Evolutionary conservation across 2,113 vertebrate species (phyloP).

Genomic region (Alligator sinensis): DNA sequence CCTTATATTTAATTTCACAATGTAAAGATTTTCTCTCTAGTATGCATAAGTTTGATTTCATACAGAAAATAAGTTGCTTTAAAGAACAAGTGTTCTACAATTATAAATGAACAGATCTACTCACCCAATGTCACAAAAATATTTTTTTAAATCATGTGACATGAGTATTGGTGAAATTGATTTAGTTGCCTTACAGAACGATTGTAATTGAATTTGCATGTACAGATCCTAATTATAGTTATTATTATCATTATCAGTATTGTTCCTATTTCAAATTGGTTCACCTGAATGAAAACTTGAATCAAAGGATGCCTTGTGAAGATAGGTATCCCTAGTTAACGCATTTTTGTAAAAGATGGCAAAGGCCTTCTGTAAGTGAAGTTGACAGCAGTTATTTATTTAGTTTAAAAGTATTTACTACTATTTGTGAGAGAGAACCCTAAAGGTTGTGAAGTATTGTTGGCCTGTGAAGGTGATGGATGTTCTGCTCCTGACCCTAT

Average conservation of each 20-base stretch:
- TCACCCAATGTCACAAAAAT: slow-evolving; percentile 41
- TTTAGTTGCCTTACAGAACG: slow-evolving; percentile 31
- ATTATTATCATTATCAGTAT: not conserved
- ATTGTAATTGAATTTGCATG: slow-evolving; percentile 6
- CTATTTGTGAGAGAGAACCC: slow-evolving; percentile 82
- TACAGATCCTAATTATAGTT: not conserved
- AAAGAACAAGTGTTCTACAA: not conserved
- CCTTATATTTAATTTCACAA: slow-evolving; percentile 41
- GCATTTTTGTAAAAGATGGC: slow-evolving; percentile 76
- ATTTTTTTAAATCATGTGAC: slow-evolving; percentile 44
- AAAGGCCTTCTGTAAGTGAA: slow-evolving; percentile 81
- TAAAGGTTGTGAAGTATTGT: slow-evolving; percentile 86
- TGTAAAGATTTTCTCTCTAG: not conserved
- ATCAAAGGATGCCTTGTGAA: not conserved
- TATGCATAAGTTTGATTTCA: slow-evolving; percentile 5
- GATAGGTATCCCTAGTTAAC: slow-evolving; percentile 55
- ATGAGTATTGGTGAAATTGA: not conserved
- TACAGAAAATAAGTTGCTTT: not conserved
- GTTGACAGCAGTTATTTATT: slow-evolving; percentile 85
- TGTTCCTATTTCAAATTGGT: slow-evolving; percentile 28
- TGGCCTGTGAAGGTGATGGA: slow-evolving; percentile 85
- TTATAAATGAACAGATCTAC: not conserved
- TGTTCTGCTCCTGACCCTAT: slow-evolving; percentile 84
- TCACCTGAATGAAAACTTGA: slow-evolving; percentile 54
- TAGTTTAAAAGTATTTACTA: slow-evolving; percentile 88